Percentiles rank a stretch among this genome's conserved stretches.
Conservation (phyloP, 2,113 vertebrate genomes). For the Trematocara nigrifrons region DNA sequence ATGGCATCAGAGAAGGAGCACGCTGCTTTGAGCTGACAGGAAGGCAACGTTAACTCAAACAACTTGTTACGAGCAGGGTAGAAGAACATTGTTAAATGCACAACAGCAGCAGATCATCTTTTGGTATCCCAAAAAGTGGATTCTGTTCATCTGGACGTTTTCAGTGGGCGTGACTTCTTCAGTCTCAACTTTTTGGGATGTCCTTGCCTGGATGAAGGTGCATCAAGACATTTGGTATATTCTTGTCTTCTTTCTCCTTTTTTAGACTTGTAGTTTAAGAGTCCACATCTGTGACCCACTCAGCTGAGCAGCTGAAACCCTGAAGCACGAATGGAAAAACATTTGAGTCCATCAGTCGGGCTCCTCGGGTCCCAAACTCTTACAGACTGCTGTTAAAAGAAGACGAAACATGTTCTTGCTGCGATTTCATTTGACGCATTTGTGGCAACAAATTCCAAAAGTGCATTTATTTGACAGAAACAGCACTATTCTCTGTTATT, state of each 20-base stretch:
- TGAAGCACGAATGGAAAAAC: not conserved
- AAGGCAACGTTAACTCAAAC: not conserved
- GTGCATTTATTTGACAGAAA: not conserved
- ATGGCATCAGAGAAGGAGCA: not conserved
- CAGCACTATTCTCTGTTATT: fast-evolving
- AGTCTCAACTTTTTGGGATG: not conserved
- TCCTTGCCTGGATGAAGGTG: not conserved
- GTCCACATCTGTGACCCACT: not conserved
- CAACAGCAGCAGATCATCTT: not conserved
- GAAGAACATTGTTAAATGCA: not conserved
- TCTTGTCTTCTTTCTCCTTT: not conserved
- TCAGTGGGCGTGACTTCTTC: not conserved
- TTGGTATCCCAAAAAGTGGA: not conserved
- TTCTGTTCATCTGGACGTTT: not conserved
- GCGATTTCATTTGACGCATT: fast-evolving
- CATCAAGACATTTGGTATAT: not conserved
- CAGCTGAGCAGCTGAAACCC: not conserved
- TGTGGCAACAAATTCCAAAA: not conserved
- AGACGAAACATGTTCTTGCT: not conserved
- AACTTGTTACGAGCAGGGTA: not conserved
- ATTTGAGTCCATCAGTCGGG: not conserved
- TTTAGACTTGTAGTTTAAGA: not conserved
- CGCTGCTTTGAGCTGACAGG: not conserved
- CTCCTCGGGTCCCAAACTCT: not conserved
- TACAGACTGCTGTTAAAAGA: not conserved